Evolutionary conservation across 2,113 vertebrate genomes (phyloP), one percentile per base, ranked within the genome.

Genomic region (Cebidichthys violaceus): DNA sequence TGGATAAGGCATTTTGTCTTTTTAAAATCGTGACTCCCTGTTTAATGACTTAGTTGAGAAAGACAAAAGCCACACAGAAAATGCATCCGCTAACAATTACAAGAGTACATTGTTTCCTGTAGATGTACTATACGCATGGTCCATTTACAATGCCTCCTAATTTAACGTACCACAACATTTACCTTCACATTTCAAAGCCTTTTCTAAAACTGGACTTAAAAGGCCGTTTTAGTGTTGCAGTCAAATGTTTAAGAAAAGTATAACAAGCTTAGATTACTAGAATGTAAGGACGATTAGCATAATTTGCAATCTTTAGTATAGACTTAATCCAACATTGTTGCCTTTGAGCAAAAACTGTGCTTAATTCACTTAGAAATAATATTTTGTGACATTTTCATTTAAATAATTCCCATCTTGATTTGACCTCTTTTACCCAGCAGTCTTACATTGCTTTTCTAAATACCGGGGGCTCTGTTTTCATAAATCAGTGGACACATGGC

Each of bases 341-440:
- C 35, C 10, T 75, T 59, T 70, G 0, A 79, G 47, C 31, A 52
- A 80, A 69, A 69, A 29, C 6, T 62, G 15, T n/a, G 20, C 22
- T 18, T 35, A 33, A 47, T 66, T 66, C 20, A 67, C 17, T 24
- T 35, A n/a, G 11, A 74, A 37, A 47, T 79, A n/a, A 77, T 62
- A 6, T 41, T 66, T 61, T 41, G 9, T 66, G 29, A 70, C 31
- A 81, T 83, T 72, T 79, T 59, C 9, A 71, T 70, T 76, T 33
- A 52, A 45, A 70, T 74, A 10, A 52, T 73, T 59, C 29, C 24
- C 55, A 18, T 50, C 14, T 33, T 33, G 33, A 33, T 6, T 47
- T 67, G 11, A 80, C 50, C 31, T 57, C 31, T 57, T 70, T 47
- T 15, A 71, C 52, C 43, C 8, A 27, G 1, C 17, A 33, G 15